Evolutionary conservation across 1,140 invertebrate genomes (phyloP), one percentile per base, ranked within the genome.

Genomic region (Phymastichus coffea): DNA sequence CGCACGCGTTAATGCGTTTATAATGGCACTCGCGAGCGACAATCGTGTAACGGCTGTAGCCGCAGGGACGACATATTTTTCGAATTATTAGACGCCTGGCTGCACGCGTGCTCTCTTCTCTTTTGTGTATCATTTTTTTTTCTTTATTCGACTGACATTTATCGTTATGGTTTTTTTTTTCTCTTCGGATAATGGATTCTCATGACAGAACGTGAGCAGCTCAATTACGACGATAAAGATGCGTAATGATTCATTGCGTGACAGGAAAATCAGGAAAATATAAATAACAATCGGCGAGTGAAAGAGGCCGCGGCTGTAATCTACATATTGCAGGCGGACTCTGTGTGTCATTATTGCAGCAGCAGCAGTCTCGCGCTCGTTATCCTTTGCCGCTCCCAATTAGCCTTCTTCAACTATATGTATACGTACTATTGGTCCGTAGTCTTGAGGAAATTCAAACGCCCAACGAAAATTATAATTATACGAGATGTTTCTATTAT

Each of bases 1-100:
- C n/a, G n/a, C n/a, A 25, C 15, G 46, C 28, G 41, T 48, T 61
- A 65, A 65, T 51, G 51, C 38, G 51, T 53, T 65, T 46, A 48
- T 49, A 62, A 62, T 56, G 53, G 8, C 22, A 25, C 14, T 8
- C 28, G 44, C 12, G 25, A 17, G 25, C 14, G 19, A 37, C 19
- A 38, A 59, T 44, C 43, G 52, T 38, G 56, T 37, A 47, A 52
- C 53, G 40, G 51, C 19, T n/a, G n/a, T n/a, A 41, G 22, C 33
- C 23, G 12, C 17, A 25, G 37, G 68, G 64, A 64, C 57, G 69
- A 74, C 70, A 71, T 74, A 72, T 75, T 74, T 61, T 74, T 72
- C 64, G 56, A 72, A 72, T 74, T 71, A 71, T 72, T 73, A 72
- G 59, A 60, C 63, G 66, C 65, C 49, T 70, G 63, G 59, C 64